Conservation (phyloP, 1,140 invertebrate species). For the Temnothorax curvispinosus region DNA sequence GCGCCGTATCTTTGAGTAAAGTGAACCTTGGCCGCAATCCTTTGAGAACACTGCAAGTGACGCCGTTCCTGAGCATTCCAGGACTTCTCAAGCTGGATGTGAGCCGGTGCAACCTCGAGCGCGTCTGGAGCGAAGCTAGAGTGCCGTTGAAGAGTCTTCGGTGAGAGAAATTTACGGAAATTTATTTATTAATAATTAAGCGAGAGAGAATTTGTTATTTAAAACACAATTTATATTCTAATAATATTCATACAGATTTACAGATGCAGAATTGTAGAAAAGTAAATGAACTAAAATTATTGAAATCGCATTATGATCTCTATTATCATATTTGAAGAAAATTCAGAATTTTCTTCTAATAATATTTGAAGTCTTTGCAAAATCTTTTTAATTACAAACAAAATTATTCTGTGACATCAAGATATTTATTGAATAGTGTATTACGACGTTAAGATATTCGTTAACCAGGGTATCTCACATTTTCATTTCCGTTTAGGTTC, state of each 20-base stretch:
- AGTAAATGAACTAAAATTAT: too few species aligned
- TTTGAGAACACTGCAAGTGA: constrained; percentile 88
- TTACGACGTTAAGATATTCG: neutral
- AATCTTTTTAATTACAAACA: neutral
- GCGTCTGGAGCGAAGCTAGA: constrained; percentile 88
- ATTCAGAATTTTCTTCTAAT: neutral
- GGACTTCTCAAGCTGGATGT: constrained; percentile 88
- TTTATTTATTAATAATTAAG: neutral
- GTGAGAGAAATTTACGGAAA: constrained; percentile 59
- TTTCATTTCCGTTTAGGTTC: constrained; percentile 69
- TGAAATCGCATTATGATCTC: too few species aligned
- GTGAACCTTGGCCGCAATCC: constrained; percentile 90
- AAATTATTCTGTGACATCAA: neutral
- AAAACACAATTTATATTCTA: too few species aligned
- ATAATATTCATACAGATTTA: too few species aligned
- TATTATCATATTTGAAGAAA: neutral
- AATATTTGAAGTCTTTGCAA: neutral
- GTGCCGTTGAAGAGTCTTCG: constrained; percentile 74
- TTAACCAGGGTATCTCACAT: neutral
- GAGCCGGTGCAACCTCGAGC: constrained; percentile 88
- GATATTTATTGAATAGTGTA: neutral
- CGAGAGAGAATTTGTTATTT: too few species aligned
- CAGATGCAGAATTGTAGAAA: too few species aligned
- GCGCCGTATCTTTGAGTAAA: constrained; percentile 86
- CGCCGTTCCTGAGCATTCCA: constrained; percentile 88